Base-by-base conservation (phyloP, 2,888 invertebrate species). In the Zeuzera pyrina region DNA sequence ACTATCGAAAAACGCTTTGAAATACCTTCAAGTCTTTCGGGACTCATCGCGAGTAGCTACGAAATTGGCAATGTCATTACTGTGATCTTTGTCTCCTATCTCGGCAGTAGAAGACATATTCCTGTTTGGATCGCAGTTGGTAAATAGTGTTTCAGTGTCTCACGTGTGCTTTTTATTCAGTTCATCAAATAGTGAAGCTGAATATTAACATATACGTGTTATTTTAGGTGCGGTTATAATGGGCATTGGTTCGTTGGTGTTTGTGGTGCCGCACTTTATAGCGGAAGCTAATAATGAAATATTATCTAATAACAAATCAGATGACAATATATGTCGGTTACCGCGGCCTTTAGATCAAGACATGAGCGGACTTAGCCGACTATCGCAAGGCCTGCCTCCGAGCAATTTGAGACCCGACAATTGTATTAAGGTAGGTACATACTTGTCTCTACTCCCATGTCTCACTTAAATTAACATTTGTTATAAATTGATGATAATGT, bases 41-140 rank as follows among this genome's bases (percentile, higher is more conserved):
- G 97, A 35, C 88, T 96, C 52, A 93, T 97, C 47, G 95, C 96
- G 35, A 95, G 95, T 55, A 94, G 95, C 54, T 96, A 96, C 71
- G 97, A 97, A 86, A 94, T 95, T 59, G 97, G 97, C 57, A 96
- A 96, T 77, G 93, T 97, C 50, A 92, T 95, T 62, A 95, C 97
- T 21, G 96, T 97, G 55, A 94, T 97, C 65, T 96, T 97, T 76
- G 96, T 97, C 52, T 95, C 95, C 62, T 97, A 97, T 70, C 89
- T 97, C 57, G 97, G 97, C 45, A 94, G 95, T 56, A 87, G 94
- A 39, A 86, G 97, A 43, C 94, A 95, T 71, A 95, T 95, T 66
- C 96, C 96, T 31, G 92, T 93, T 22, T 97, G 96, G 95, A 95
- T 97, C 57, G 97, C 94, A 43, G 91, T 93, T 42, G 95, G 94